phyloP scores from a whole-genome alignment of 37 sponge, comb jelly and placozoan species.

The Diacarnus erythraeanus region DNA sequence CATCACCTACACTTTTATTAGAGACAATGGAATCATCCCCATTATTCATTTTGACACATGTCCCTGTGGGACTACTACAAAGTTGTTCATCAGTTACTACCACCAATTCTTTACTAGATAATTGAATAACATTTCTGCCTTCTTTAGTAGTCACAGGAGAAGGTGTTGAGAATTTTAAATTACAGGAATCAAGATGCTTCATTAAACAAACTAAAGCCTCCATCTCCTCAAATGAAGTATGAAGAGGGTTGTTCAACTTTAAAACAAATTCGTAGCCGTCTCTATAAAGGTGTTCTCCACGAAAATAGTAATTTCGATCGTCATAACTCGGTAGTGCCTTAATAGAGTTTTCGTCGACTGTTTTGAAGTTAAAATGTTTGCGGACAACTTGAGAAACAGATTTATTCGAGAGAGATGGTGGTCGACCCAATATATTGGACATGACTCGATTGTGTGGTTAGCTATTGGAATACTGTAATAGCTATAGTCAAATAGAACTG shows the following conservation, averaged over 20 bases:
- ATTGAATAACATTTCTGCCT: not conserved
- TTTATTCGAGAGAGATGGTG: slow-evolving; percentile 13
- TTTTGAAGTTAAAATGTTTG: slow-evolving; percentile 27
- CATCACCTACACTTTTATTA: not conserved
- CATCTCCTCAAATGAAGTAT: not conserved
- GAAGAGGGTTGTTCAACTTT: slow-evolving; percentile 1
- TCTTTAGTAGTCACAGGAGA: not conserved
- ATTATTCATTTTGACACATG: too few relatives aligned
- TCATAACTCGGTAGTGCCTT: slow-evolving; percentile 50
- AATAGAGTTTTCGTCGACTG: slow-evolving; percentile 13
- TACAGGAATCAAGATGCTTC: slow-evolving; percentile 16
- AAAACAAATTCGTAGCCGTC: not conserved
- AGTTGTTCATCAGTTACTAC: not conserved
- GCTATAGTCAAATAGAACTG: too few relatives aligned
- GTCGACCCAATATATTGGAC: slow-evolving; percentile 6
- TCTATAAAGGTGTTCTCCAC: not conserved
- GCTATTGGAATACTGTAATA: too few relatives aligned
- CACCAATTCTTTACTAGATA: not conserved
- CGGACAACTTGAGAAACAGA: not conserved
- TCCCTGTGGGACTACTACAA: too few relatives aligned
- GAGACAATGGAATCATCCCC: not conserved
- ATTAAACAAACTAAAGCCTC: slow-evolving; percentile 20
- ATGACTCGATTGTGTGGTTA: too few relatives aligned
- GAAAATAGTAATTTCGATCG: slow-evolving; percentile 59
- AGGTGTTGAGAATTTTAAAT: not conserved